phyloP scores from a whole-genome alignment of 2,113 vertebrate species.

The Barbus barbus region DNA sequence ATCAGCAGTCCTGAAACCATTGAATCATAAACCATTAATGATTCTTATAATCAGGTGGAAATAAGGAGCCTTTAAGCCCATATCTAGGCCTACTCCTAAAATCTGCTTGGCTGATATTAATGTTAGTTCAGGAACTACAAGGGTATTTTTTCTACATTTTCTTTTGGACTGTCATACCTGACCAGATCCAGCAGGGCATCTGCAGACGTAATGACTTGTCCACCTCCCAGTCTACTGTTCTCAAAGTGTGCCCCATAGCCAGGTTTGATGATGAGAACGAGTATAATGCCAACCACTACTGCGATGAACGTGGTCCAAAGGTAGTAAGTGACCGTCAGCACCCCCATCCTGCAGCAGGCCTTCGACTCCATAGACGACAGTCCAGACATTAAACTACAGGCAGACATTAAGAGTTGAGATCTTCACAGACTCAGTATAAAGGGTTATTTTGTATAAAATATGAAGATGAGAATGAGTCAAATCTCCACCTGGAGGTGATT shows the following conservation, averaged over 20 bases:
- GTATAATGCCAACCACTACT: slow-evolving; percentile 82
- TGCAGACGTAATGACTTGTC: slow-evolving; percentile 83
- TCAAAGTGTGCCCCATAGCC: slow-evolving; percentile 83
- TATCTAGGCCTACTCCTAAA: not conserved
- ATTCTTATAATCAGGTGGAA: not conserved
- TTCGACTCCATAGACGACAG: slow-evolving; percentile 88
- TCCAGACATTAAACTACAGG: slow-evolving; percentile 84
- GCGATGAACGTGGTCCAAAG: slow-evolving; percentile 91
- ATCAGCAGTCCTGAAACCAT: not conserved
- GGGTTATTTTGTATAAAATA: too few relatives aligned
- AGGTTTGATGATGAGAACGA: slow-evolving; percentile 83
- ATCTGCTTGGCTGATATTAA: not conserved
- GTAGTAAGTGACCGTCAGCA: slow-evolving; percentile 90
- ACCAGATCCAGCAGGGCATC: slow-evolving; percentile 88
- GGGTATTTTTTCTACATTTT: too few relatives aligned
- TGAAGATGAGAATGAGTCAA: slow-evolving; percentile 67
- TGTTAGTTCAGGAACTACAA: too few relatives aligned
- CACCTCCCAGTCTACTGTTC: slow-evolving; percentile 69
- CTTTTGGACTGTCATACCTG: slow-evolving; percentile 70
- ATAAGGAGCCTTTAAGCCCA: not conserved
- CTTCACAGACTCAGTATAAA: too few relatives aligned
- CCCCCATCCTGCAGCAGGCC: slow-evolving; percentile 83
- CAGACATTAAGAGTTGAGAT: not conserved
- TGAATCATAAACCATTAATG: not conserved
- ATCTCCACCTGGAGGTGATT: slow-evolving; percentile 84